Percentiles rank a stretch among this genome's conserved stretches.
These are phyloP conservation scores for Silvanus unidentatus DNA, from an alignment of 2,888 invertebrate species.

Conservation along the genomic window DNA sequence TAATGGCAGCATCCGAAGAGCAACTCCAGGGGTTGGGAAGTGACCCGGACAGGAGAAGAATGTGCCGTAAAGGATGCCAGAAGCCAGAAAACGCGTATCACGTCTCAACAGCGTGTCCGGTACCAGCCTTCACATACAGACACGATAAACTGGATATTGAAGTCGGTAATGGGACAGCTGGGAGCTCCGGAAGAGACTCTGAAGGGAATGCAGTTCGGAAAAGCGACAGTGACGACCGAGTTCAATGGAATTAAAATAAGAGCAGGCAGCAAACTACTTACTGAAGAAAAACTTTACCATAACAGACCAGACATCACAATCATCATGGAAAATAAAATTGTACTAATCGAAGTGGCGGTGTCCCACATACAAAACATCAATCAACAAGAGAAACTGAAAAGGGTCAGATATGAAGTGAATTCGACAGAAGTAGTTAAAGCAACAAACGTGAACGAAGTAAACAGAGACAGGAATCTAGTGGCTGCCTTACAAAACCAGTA, in stretches of 20 bases:
- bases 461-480: neutral
- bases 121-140: neutral
- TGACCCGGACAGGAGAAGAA: neutral
- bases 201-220: conserved; percentile 3
- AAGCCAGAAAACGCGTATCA: conserved; percentile 4
- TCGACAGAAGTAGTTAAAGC: no score
- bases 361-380: conserved; percentile 7
- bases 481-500: neutral
- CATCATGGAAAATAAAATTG: conserved; percentile 1
- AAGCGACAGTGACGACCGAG: neutral
- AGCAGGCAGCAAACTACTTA: neutral
- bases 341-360: conserved; percentile 10
- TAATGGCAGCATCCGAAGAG: conserved; percentile 21
- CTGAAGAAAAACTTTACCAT: conserved; percentile 7
- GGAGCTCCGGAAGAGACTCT: conserved; percentile 1
- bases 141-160: conserved; percentile 6
- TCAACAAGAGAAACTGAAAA: conserved; percentile 3
- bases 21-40: neutral
- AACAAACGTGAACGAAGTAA: neutral
- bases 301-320: conserved; percentile 13
- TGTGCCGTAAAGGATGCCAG: conserved; percentile 1
- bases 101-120: conserved; percentile 1
- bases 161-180: neutral
- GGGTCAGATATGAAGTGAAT: neutral
- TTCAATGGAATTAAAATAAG: neutral